Evolutionary conservation across 2,888 invertebrate species (phyloP), one percentile per base, ranked within the genome.

Genomic region (Lathronympha strigana): DNA sequence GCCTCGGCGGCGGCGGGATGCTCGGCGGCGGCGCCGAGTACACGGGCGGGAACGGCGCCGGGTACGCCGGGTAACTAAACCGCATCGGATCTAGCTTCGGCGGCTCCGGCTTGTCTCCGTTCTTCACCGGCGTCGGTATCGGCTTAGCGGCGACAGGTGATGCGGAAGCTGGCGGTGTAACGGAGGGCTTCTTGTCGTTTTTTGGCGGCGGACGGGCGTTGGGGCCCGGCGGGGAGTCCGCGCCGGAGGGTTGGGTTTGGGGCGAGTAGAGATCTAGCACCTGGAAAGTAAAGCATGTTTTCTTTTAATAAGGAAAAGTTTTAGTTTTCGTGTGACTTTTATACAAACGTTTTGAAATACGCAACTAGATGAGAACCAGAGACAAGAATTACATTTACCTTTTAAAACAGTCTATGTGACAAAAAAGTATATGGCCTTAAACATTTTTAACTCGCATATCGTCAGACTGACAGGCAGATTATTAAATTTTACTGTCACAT

Each of bases 201-300:
- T 94, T 94, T 81, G 93, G 85, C 70, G 81, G 75, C 79, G 89
- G 89, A 1, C 76, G 69, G 0, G 92, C 78, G 23, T 93, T 88
- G 43, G 92, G 82, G 33, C 93, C 84, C 0, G 95, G 95, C 1
- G 96, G 96, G 71, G 96, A 94, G 63, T 95, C 95, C 0, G 93
- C 93, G 13, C 94, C 93, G 9, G 93, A 87, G 0, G 90, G 86
- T 71, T 94, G 93, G 57, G 93, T 93, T 69, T 96, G 93, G 73
- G 96, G 95, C 0, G 97, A 96, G 87, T 99, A 99, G 67, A 99
- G 90, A 87, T 99, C 99, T 69, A 99, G 86, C 11, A 95, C 95
- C 91, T 95, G 79, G 0, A 77, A 79, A n/a, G n/a, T n/a, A n/a
- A n/a, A n/a, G n/a, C n/a, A n/a, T n/a, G n/a, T n/a, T n/a, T n/a